Evolutionary conservation across 2,113 vertebrate species (phyloP), one percentile per base, ranked within the genome.

Genomic region (Ammodytes dubius): DNA sequence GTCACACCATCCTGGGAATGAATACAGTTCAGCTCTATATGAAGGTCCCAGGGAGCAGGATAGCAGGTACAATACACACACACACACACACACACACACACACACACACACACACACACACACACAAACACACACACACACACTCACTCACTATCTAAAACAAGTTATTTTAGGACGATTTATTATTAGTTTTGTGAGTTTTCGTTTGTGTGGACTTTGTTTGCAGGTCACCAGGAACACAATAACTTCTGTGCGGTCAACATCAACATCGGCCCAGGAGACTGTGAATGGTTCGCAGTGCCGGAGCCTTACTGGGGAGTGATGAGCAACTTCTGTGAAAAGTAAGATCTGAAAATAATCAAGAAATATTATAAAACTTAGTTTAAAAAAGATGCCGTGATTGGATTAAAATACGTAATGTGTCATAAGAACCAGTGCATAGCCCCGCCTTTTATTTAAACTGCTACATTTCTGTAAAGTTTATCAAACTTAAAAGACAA

Each of bases 301-400:
- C 97, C 98, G 10, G 98, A 99, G 95, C 95, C 95, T 17, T 99
- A 99, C 87, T 99, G 98, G 98, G 97, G 98, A 77, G 96, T 99
- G 91, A 96, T 99, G 96, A 99, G 98, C 95, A 97, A 97, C 92
- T 99, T 99, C 95, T 99, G 98, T 96, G 98, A 99, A 95, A 99
- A 97, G 98, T 99, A 96, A 94, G 85, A n/a, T 27, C 2, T 27
- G 27, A 27, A 27, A 27, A 27, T 27, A 27, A 27, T 27, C 27
- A 27, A 27, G 27, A 27, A 27, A 27, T 27, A 27, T 27, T 27
- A 27, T 27, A 27, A 27, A 27, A 27, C 27, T 27, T 27, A 27
- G 27, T 27, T 27, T 27, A 27, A 27, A 27, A 27, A 27, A 27
- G 27, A 27, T 27, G 27, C 27, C 27, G 27, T 27, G 27, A 27